Base-by-base conservation (phyloP, 2,888 invertebrate species). In the Trissonchulus latispiculum region DNA sequence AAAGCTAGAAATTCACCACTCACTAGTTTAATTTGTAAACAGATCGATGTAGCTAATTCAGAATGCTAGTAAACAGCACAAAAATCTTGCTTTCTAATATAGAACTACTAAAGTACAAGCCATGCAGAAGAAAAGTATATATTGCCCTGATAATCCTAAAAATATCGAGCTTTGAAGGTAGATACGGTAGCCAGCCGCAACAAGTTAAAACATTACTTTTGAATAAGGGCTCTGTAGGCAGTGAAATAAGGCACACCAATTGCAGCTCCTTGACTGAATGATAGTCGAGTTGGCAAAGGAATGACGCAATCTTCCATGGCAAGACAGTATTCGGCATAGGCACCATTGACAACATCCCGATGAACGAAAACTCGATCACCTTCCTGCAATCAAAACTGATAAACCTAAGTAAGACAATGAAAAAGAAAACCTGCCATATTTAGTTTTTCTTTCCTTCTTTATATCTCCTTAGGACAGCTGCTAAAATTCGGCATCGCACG, bases 191-290 rank as follows among this genome's bases (percentile, higher is more conserved):
- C 2, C 3, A 32, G n/a, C 36, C 36, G 28, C n/a, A 37, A n/a
- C 31, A 35, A n/a, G n/a, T n/a, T n/a, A n/a, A n/a, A n/a, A n/a
- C n/a, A 62, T 48, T 76, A 79, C 3, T 76, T 75, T 61, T 82
- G 78, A 73, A 86, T 79, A 1, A 88, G 79, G 1, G 87, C 86
- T 76, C 86, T 82, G 79, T 86, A 87, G 0, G 87, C 87, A 23
- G 87, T 87, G 79, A 86, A 86, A 79, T 87, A 87, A 0, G 88
- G 86, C 1, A 86, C 81, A 32, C 86, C 87, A 18, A 88, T 75
- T 23, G 83, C 84, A n/a, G 87, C 87, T 36, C 87, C 87, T 79
- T 88, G 84, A 31, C 81, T 80, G 77, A 85, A 87, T 1, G 82
- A 81, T 31, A 87, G 77, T 3, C 79, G 80, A 28, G 83, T 81